Percentiles rank a stretch among this genome's conserved stretches.
Conservation (phyloP, 2,113 vertebrate species). For the Chrysochloris asiatica region DNA sequence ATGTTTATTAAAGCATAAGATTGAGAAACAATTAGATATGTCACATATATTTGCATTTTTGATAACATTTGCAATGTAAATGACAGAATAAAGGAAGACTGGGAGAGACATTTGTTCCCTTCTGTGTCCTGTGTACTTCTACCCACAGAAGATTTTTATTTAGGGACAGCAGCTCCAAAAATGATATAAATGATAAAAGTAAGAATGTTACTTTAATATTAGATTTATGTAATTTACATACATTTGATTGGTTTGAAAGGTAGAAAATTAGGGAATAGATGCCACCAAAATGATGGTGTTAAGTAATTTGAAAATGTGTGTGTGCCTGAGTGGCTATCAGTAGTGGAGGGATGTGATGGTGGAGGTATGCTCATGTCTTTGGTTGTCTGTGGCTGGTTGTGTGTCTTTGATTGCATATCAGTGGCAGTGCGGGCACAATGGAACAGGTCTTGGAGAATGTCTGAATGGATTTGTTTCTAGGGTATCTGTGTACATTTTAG, state of each 20-base stretch:
- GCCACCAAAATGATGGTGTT: slow-evolving; percentile 44
- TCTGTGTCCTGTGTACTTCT: slow-evolving; percentile 5
- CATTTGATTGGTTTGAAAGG: slow-evolving; percentile 51
- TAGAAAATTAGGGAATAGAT: slow-evolving; percentile 61
- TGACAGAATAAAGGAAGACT: slow-evolving; percentile 56
- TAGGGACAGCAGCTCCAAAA: slow-evolving; percentile 51
- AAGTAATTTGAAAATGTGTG: background rate
- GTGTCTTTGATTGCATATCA: background rate
- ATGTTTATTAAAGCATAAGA: slow-evolving; percentile 31
- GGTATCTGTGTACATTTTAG: background rate
- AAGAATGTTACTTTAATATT: slow-evolving; percentile 59
- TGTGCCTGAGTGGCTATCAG: background rate
- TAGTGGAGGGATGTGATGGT: background rate
- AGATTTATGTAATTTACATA: slow-evolving; percentile 47
- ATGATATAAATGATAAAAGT: slow-evolving; percentile 52
- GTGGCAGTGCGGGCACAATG: background rate
- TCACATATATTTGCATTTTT: slow-evolving; percentile 67
- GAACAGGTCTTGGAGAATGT: background rate
- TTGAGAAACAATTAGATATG: slow-evolving; percentile 58
- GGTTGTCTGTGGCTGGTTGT: background rate
- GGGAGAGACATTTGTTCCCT: slow-evolving; percentile 60
- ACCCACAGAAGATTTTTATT: slow-evolving; percentile 60
- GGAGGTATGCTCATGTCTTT: background rate
- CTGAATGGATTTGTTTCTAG: background rate
- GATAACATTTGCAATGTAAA: slow-evolving; percentile 75